Evolutionary conservation across 2,888 invertebrate genomes (phyloP), one percentile per base, ranked within the genome.

Genomic region (Leptura quadrifasciata): DNA sequence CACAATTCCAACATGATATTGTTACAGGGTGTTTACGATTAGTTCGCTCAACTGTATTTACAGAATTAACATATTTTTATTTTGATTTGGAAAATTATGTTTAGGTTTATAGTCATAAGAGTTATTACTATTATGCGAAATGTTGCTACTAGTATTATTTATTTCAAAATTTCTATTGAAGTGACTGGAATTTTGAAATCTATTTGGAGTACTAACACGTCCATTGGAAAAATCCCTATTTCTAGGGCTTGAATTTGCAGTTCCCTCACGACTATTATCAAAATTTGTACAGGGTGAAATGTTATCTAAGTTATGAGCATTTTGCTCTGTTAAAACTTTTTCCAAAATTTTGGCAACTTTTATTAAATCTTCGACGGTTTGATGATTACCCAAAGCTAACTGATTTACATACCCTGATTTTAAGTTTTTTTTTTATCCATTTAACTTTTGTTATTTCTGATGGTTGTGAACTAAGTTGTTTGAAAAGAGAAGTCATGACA

Each of bases 1-100:
- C 20, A 47, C 72, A 76, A 58, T 76, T 72, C 31, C 57, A 76
- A 52, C 71, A 74, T 31, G 12, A 17, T 20, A 64, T 20, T 47
- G 39, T 8, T 20, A 18, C 54, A 18, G 54, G n/a, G 17, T 12
- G 54, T n/a, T 54, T 4, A 18, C 12, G 15, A 54, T 54, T 54
- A 54, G 1, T 8, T 35, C 8, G 35, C 10, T 8, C 35, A 54
- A 12, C 17, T 6, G n/a, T 12, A 15, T 15, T 4, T 17, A 17
- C n/a, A 6, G 54, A 18, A 18, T 18, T n/a, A 10, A 54, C 54
- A 18, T 18, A 15, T 2, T 52, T 12, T 12, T 54, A 54, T n/a
- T 54, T n/a, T n/a, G 18, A 54, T n/a, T 5, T 8, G 15, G 15
- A 3, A 54, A 54, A 18, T 35, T 35, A 31, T 10, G 1, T 35